Evolutionary conservation across 2,797 vertebrate genomes (phyloP).

Genomic region (Sebastes iracundus): DNA sequence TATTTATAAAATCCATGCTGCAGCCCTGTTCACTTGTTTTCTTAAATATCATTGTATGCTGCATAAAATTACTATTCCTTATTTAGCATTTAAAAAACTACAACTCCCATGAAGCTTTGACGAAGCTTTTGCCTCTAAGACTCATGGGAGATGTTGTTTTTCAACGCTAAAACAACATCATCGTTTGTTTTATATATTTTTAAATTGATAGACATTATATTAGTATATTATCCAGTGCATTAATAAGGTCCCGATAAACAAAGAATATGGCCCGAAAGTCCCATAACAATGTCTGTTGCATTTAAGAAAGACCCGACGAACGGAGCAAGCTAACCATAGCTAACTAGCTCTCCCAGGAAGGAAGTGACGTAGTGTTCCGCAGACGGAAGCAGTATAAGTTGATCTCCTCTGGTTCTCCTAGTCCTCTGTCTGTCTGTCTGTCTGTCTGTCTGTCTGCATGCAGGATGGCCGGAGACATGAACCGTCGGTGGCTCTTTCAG

Average conservation of each 20-base stretch:
- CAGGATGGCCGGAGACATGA: rapidly evolving
- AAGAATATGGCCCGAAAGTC: rapidly evolving
- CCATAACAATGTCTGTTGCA: rapidly evolving
- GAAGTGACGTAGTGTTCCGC: no score
- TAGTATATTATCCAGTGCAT: rapidly evolving
- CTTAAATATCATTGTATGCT: neutral
- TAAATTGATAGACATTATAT: rapidly evolving
- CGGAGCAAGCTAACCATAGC: neutral
- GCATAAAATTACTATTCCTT: neutral
- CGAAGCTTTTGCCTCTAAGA: rapidly evolving
- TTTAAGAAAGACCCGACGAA: neutral
- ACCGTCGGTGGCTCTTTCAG: rapidly evolving
- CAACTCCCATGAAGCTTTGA: constrained; percentile 21
- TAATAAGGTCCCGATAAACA: rapidly evolving
- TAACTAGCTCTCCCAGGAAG: no score
- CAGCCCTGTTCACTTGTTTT: neutral
- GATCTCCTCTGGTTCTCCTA: rapidly evolving
- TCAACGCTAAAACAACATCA: neutral
- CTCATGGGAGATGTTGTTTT: neutral
- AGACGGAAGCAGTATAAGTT: neutral
- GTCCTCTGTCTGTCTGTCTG: rapidly evolving
- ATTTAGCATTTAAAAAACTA: neutral
- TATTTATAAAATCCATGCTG: neutral
- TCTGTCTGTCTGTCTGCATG: rapidly evolving
- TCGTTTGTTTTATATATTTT: neutral